Conservation (phyloP, 2,888 invertebrate species). For the Patella depressa region DNA sequence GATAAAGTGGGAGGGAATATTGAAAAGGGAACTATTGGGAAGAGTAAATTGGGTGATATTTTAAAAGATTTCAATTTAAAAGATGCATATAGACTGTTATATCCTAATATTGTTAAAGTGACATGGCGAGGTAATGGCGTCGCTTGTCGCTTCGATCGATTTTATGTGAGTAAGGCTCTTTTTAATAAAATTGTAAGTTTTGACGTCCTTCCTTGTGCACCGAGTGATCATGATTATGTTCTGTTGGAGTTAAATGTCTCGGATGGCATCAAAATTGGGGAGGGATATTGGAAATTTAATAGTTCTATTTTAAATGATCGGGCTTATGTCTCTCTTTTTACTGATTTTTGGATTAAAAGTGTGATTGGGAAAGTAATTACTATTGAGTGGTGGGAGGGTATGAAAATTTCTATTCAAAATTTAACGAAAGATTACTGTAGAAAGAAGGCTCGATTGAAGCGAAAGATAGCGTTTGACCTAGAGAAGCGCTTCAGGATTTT, state of each 20-base stretch:
- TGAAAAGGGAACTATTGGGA: not conserved
- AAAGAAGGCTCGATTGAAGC: slow-evolving; percentile 5
- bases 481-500: not conserved
- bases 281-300: slow-evolving; percentile 1
- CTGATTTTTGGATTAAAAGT: not conserved
- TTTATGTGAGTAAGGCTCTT: not conserved
- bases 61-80: not conserved
- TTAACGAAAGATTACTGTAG: not conserved
- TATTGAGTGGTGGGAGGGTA: slow-evolving; percentile 8
- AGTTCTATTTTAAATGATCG: not conserved
- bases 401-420: slow-evolving; percentile 7
- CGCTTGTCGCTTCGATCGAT: slow-evolving; percentile 7
- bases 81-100: not conserved
- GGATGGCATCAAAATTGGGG: not conserved
- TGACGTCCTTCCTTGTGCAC: not conserved
- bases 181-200: not conserved
- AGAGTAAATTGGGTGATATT: not conserved
- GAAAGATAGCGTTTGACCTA: not conserved
- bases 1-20: slow-evolving; percentile 1
- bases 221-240: not conserved
- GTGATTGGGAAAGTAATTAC: slow-evolving; percentile 3
- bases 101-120: slow-evolving; percentile 5
- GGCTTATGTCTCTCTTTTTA: slow-evolving; percentile 4
- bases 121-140: not conserved
- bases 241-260: not conserved